Percentiles rank a stretch among this genome's conserved stretches.
These are phyloP conservation scores for Bathynomus jamesi DNA, from an alignment of 1,140 invertebrate genomes.

Conservation along the genomic window DNA sequence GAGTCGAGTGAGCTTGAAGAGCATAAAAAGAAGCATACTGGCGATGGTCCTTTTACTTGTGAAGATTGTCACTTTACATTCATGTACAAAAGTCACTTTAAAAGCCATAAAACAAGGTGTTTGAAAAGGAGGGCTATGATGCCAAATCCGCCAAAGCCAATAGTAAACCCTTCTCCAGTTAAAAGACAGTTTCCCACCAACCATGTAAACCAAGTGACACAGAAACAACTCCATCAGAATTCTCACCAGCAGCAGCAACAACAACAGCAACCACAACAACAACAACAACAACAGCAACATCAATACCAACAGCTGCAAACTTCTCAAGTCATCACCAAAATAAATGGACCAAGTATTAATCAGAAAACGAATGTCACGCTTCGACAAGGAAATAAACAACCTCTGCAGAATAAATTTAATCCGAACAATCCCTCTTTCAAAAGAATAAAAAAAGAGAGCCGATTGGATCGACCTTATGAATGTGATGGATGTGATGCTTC, in stretches of 20 bases:
- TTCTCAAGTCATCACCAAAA: not conserved
- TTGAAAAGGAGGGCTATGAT: conserved; percentile 32
- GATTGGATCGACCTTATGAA: conserved; percentile 28
- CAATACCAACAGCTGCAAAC: not conserved
- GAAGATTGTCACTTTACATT: conserved; percentile 36
- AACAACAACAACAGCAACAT: conserved; percentile 10
- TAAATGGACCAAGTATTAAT: not conserved
- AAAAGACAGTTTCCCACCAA: conserved; percentile 34
- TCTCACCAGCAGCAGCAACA: conserved; percentile 13
- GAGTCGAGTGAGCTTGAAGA: conserved; percentile 26
- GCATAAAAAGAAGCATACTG: conserved; percentile 33
- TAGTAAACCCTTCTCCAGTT: conserved; percentile 12
- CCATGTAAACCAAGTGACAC: not conserved
- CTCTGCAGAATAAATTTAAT: conserved; percentile 18
- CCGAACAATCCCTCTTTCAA: conserved; percentile 33
- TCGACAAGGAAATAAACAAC: not conserved
- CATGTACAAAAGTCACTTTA: conserved; percentile 36
- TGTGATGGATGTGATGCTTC: conserved; percentile 34
- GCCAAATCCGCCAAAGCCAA: conserved; percentile 22
- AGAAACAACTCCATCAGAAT: conserved; percentile 1
- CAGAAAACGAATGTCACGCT: not conserved
- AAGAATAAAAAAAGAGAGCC: conserved; percentile 22
- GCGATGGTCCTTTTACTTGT: conserved; percentile 35
- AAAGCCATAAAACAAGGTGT: conserved; percentile 33
- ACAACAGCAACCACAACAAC: conserved; percentile 6